Conservation (phyloP, 2,888 invertebrate genomes). For the Piscicola geometra region DNA sequence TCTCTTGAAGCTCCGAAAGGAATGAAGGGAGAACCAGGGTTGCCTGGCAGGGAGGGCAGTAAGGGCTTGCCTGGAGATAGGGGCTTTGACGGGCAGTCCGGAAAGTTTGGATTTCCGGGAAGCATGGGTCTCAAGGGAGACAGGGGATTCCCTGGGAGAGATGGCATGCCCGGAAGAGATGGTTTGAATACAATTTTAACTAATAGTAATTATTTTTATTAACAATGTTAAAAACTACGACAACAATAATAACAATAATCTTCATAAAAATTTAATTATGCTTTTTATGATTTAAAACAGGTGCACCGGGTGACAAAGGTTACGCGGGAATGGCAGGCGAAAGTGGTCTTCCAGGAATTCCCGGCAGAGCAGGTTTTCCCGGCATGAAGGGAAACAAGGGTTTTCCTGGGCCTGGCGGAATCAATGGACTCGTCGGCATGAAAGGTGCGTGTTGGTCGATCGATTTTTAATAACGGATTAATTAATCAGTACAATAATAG, state of each 20-base stretch:
- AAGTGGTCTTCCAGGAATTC: constrained; percentile 18
- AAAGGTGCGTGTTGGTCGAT: constrained; percentile 62
- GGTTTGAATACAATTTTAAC: too few relatives aligned
- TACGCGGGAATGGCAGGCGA: constrained; percentile 7
- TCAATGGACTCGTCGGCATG: constrained; percentile 53
- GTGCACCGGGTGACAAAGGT: background rate
- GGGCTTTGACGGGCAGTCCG: constrained; percentile 43
- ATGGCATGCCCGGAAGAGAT: background rate
- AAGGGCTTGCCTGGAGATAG: constrained; percentile 61
- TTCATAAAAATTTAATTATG: too few relatives aligned
- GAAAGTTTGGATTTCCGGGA: constrained; percentile 70
- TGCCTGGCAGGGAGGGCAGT: constrained; percentile 45
- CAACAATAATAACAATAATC: too few relatives aligned
- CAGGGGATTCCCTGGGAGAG: constrained; percentile 2
- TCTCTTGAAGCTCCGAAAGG: constrained; percentile 38
- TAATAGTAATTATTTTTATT: too few relatives aligned
- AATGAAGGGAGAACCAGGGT: constrained; percentile 39
- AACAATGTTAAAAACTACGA: too few relatives aligned
- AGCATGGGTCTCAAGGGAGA: constrained; percentile 4
- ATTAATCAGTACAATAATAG: too few relatives aligned
- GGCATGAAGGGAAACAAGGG: constrained; percentile 42
- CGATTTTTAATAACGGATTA: background rate
- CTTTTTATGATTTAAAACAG: background rate
- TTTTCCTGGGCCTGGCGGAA: constrained; percentile 43
- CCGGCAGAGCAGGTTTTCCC: constrained; percentile 20